Conservation (phyloP, 2,888 invertebrate genomes). For the Drosophila anomelani region DNA sequence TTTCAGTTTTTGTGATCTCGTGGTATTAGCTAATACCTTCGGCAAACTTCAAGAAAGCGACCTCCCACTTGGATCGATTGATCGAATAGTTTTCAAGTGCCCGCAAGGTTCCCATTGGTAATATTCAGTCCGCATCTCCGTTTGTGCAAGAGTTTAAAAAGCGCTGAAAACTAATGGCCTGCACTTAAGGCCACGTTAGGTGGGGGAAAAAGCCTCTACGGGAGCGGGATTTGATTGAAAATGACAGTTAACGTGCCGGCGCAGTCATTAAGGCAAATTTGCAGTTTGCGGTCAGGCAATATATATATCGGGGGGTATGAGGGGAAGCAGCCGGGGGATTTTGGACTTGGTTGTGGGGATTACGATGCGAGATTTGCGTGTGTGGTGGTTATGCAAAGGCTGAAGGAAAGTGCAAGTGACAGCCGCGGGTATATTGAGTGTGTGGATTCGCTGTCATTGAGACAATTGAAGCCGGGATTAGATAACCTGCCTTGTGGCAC, state of each 20-base stretch:
- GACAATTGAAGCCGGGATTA: conserved; percentile 33
- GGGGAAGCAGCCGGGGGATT: conserved; percentile 6
- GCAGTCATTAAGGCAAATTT: conserved; percentile 64
- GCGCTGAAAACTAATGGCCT: conserved; percentile 59
- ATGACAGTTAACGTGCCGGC: conserved; percentile 65
- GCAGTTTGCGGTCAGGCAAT: conserved; percentile 62
- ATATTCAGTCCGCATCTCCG: conserved; percentile 30
- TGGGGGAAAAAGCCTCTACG: conserved; percentile 14
- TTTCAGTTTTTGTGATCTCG: conserved; percentile 3
- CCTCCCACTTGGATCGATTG: conserved; percentile 28
- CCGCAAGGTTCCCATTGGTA: conserved; percentile 24
- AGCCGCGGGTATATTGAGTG: conserved; percentile 24
- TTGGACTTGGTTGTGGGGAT: conserved; percentile 23
- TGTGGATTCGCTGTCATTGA: conserved; percentile 23
- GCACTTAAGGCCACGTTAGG: conserved; percentile 57
- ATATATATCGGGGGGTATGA: conserved; percentile 4
- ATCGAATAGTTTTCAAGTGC: conserved; percentile 15
- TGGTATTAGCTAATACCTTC: conserved; percentile 37
- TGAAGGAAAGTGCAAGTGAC: conserved; percentile 45
- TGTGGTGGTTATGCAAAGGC: conserved; percentile 48
- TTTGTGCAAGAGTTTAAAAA: conserved; percentile 68
- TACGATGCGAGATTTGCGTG: conserved; percentile 42
- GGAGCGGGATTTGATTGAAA: conserved; percentile 49
- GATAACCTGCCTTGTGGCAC: conserved; percentile 45
- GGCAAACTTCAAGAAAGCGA: conserved; percentile 33